Base-by-base conservation (phyloP, 1,140 invertebrate genomes). In the Saccostrea cuccullata region DNA sequence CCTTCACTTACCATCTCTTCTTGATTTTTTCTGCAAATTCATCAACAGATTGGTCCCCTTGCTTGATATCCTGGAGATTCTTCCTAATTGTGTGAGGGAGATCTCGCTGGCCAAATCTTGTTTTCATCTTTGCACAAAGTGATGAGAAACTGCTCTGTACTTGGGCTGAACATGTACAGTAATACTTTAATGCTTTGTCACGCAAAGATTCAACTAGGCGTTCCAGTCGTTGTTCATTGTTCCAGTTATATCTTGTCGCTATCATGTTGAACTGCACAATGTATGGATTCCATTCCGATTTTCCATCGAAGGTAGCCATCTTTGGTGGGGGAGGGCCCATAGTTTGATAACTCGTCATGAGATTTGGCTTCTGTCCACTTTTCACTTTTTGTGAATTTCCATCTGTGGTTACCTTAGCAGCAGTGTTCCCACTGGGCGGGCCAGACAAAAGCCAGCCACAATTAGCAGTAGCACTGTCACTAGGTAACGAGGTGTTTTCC, bases 171-270 rank as follows among this genome's bases (percentile, higher is more conserved):
- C 40, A 55, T 0, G 77, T 26, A 26, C 85, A 84, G 60, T 40
- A 89, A 55, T 67, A 86, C 67, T 84, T 89, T 36, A 89, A 70
- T 0, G 88, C 85, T 67, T 89, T 89, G 47, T 86, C 85, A 6
- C 88, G 15, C 15, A 87, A 83, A 67, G 26, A 84, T n/a, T 82
- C 13, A 36, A 88, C 56, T 9, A 85, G 30, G 47, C 83, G 85
- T 36, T 87, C 47, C 13, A 88, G 17, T 11, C 23, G 30, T 12
- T 87, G 56, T 12, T 85, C 20, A 8, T 87, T 17, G 40, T 67
- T 26, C 70, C 36, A 73, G 30, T n/a, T 82, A 55, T 89, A 87
- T 47, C 70, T 30, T 3, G 58, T 55, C 0, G 36, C 82, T 26
- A 87, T 82, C 13, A 26, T 23, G 17, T 20, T 36, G 58, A 89